phyloP scores from a whole-genome alignment of 2,797 vertebrate genomes.

The Megaceryle alcyon region DNA sequence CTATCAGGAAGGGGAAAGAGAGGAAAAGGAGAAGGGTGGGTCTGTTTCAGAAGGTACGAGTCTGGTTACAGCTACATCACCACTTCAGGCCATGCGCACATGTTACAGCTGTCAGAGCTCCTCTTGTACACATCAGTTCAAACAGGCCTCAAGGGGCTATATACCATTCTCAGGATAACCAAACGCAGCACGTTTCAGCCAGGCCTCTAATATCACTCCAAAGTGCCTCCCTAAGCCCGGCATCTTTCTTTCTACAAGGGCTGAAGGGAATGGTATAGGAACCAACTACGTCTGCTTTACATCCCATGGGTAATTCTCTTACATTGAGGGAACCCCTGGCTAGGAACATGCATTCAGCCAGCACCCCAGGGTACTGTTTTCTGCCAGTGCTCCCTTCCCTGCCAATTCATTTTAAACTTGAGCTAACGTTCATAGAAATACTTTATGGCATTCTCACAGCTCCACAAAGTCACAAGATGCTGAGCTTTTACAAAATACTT shows the following conservation, averaged over 20 bases:
- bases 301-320: conserved; percentile 22
- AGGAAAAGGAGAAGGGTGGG: not conserved
- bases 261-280: not conserved
- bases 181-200: not conserved
- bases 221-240: not conserved
- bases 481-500: not conserved
- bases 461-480: conserved; percentile 33
- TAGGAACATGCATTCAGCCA: conserved; percentile 7
- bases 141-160: not conserved
- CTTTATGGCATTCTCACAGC: conserved; percentile 44
- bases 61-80: conserved; percentile 22
- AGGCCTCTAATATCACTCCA: not conserved
- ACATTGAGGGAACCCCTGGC: conserved; percentile 13
- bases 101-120: conserved; percentile 31
- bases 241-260: not conserved
- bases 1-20: not conserved
- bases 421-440: conserved; percentile 21
- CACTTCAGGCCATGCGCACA: conserved; percentile 28
- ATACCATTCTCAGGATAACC: conserved; percentile 20
- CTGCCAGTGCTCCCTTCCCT: conserved; percentile 48
- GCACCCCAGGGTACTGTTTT: conserved; percentile 20
- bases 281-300: conserved; percentile 3
- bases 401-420: conserved; percentile 66
- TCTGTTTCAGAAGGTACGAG: not conserved
- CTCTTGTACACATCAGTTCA: conserved; percentile 30